phyloP scores from a whole-genome alignment of 2,888 invertebrate species.

The Nemoura dubitans region DNA sequence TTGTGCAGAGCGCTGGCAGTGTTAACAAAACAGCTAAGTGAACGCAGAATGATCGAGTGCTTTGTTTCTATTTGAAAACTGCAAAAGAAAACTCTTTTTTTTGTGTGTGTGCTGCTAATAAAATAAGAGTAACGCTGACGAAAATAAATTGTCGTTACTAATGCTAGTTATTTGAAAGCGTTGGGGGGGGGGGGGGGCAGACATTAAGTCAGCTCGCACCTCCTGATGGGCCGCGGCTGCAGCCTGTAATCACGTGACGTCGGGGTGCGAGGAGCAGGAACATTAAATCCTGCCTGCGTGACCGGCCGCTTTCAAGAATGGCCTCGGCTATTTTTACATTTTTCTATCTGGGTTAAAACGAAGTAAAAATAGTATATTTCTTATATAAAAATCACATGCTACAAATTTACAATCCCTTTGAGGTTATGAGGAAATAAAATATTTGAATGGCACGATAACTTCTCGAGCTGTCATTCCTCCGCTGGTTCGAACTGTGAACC shows the following conservation, averaged over 20 bases:
- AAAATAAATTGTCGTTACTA: conserved; percentile 27
- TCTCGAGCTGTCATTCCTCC: background rate
- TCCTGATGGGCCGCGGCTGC: background rate
- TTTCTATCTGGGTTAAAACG: conserved; percentile 17
- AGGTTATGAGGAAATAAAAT: background rate
- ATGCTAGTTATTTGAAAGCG: background rate
- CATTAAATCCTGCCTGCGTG: conserved; percentile 2
- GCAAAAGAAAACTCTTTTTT: background rate
- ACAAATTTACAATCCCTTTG: conserved; percentile 18
- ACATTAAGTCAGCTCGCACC: background rate
- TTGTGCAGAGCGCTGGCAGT: background rate
- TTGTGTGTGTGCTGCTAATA: background rate
- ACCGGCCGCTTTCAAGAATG: background rate
- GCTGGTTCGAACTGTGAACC: background rate
- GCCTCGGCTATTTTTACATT: conserved; percentile 21
- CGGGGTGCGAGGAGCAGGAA: background rate
- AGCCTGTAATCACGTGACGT: background rate
- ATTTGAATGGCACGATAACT: background rate
- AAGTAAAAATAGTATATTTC: conserved; percentile 23
- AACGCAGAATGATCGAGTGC: conserved; percentile 14
- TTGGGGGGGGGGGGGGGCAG: background rate
- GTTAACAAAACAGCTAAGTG: conserved; percentile 21
- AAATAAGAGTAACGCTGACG: conserved; percentile 20
- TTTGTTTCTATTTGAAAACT: conserved; percentile 20
- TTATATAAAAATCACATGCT: background rate